Evolutionary conservation across 2,113 vertebrate genomes (phyloP).

Genomic region (Strix aluco): DNA sequence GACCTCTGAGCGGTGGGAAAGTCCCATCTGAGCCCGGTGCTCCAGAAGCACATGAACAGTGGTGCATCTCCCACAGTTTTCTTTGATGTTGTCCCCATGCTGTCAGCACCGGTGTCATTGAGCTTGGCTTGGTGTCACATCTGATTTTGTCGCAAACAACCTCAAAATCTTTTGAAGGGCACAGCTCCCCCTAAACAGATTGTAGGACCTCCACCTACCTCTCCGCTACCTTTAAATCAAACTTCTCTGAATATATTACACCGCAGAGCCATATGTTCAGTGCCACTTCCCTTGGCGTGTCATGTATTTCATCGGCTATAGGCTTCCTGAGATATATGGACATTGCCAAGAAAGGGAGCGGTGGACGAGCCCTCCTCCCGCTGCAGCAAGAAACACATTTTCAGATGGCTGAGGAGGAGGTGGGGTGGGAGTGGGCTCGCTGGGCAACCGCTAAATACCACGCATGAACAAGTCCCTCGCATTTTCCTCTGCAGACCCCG

Average conservation of each 20-base stretch:
- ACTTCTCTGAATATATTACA: conserved; percentile 22
- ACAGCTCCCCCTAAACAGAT: background rate
- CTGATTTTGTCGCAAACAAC: background rate
- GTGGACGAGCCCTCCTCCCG: background rate
- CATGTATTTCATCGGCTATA: background rate
- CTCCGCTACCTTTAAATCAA: conserved; percentile 7
- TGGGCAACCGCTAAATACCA: background rate
- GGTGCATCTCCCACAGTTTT: background rate
- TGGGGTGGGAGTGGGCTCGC: background rate
- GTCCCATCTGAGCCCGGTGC: background rate
- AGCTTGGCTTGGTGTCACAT: background rate
- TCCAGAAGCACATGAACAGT: background rate
- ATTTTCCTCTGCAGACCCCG: accelerated
- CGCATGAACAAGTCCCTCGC: accelerated
- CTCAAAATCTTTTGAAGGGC: conserved; percentile 30
- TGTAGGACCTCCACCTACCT: conserved; percentile 32
- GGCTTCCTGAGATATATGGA: background rate
- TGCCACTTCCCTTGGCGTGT: background rate
- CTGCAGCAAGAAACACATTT: background rate
- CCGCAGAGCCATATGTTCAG: conserved; percentile 20
- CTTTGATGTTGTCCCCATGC: accelerated
- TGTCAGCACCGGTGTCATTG: background rate
- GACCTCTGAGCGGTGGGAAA: background rate
- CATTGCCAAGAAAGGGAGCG: background rate
- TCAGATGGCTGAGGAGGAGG: background rate